Evolutionary conservation across 1,140 invertebrate species (phyloP), one percentile per base, ranked within the genome.

Genomic region (Drosophila busckii): DNA sequence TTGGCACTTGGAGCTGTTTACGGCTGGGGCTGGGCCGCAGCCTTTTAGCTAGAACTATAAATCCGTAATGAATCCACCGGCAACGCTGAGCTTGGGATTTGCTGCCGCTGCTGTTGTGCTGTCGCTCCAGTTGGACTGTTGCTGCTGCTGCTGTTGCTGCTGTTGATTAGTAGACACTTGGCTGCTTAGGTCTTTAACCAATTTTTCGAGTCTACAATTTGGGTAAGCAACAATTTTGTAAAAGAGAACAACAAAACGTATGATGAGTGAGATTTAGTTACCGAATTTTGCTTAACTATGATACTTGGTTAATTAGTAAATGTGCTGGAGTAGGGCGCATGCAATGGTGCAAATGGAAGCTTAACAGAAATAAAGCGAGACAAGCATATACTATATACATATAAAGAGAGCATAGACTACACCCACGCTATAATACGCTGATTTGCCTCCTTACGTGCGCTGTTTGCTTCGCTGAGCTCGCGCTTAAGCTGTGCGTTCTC

Each of bases 351-450:
- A n/a, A n/a, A n/a, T n/a, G n/a, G n/a, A n/a, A n/a, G n/a, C n/a
- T n/a, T n/a, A n/a, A n/a, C n/a, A n/a, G n/a, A n/a, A n/a, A n/a
- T n/a, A n/a, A n/a, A n/a, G n/a, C n/a, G n/a, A n/a, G n/a, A n/a
- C n/a, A n/a, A n/a, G n/a, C n/a, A 52, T 35, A 26, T 12, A 52
- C n/a, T n/a, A 12, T 12, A 38, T 32, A 31, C 3, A 22, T 13
- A 40, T 23, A 58, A 15, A 13, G n/a, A 28, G 68, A 78, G 73
- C 54, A 80, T 68, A 78, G 68, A 83, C 76, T 85, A 86, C 76
- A 90, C 88, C 87, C 88, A 89, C 89, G 88, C 88, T 58, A 88
- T 71, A 48, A 89, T 85, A 82, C 89, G 89, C 58, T 87, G 86
- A 58, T 89, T 89, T 16, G 89, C 87, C 71, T 89, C 88, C 65